Base-by-base conservation (phyloP, 2,113 vertebrate species). In the Dipodomys spectabilis region DNA sequence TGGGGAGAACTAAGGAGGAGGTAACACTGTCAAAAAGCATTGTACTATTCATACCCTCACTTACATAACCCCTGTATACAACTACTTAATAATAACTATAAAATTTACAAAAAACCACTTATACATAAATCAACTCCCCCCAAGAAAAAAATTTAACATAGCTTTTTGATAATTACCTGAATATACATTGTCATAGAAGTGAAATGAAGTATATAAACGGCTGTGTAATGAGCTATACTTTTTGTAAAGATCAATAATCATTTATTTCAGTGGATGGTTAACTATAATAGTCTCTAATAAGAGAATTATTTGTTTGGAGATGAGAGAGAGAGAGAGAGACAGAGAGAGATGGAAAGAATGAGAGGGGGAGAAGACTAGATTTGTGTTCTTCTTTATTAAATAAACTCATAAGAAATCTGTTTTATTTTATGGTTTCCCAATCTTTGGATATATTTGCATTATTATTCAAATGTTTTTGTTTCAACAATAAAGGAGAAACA, bases 331-430 rank as follows among this genome's bases (percentile, higher is more conserved):
- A 39, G 39, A 39, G 5, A 6, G 39, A 6, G 39, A 6, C 5
- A 39, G 39, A 39, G 39, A 39, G 5, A 39, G 39, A 39, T 3
- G 39, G 39, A 39, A 39, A 39, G 39, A 39, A 39, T 39, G 39
- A 39, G 39, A 32, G 67, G n/a, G 49, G 12, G 80, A 53, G 6
- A 11, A 85, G 35, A 77, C 7, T 57, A 73, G 49, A 12, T 32
- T 82, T 86, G 81, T 92, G 7, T 15, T 89, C 18, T 82, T 82
- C 45, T 0, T 82, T 65, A 64, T 92, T 30, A 68, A 93, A 89
- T 60, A 2, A 79, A 32, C 32, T 94, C 13, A 49, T 75, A 79
- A 84, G 3, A 11, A 45, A 28, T 49, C 39, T 30, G n/a, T 74
- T 93, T 60, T n/a, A 28, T 4, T 78, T 86, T 32, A 3, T 80